Evolutionary conservation across 2,797 vertebrate species (phyloP).

Genomic region (Numenius phaeopus): DNA sequence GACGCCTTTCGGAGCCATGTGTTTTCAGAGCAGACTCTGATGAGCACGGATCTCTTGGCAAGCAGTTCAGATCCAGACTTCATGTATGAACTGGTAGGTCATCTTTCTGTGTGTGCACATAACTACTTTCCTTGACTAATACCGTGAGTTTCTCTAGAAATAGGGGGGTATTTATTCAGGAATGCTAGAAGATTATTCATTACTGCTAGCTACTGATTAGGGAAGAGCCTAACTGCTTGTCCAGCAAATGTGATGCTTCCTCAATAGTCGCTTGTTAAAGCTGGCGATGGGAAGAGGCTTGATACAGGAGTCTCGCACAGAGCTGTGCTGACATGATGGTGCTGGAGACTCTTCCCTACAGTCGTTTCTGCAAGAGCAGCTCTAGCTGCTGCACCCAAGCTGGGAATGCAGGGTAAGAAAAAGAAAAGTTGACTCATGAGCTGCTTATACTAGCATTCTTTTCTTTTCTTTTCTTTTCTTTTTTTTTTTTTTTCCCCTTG

Average conservation of each 20-base stretch:
- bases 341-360: not conserved
- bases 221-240: not conserved
- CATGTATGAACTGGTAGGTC: slow-evolving; percentile 98
- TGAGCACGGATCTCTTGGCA: slow-evolving; percentile 96
- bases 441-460: not conserved
- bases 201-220: not conserved
- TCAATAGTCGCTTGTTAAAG: not conserved
- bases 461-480: not conserved
- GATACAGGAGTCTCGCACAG: not conserved
- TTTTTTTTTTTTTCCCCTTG: not conserved
- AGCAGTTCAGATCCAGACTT: slow-evolving; percentile 98
- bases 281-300: not conserved
- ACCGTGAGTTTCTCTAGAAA: not conserved
- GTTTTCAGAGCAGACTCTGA: slow-evolving; percentile 97
- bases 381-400: not conserved
- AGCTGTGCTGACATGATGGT: not conserved
- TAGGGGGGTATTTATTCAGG: not conserved
- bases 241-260: not conserved
- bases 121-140: not conserved
- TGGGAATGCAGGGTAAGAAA: not conserved
- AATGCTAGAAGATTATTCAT: not conserved
- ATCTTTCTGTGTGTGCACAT: not conserved
- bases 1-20: slow-evolving; percentile 98
- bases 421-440: not conserved
- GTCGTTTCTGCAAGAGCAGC: not conserved